Evolutionary conservation across 2,797 vertebrate genomes (phyloP), one percentile per base, ranked within the genome.

Genomic region (Limosa lapponica): DNA sequence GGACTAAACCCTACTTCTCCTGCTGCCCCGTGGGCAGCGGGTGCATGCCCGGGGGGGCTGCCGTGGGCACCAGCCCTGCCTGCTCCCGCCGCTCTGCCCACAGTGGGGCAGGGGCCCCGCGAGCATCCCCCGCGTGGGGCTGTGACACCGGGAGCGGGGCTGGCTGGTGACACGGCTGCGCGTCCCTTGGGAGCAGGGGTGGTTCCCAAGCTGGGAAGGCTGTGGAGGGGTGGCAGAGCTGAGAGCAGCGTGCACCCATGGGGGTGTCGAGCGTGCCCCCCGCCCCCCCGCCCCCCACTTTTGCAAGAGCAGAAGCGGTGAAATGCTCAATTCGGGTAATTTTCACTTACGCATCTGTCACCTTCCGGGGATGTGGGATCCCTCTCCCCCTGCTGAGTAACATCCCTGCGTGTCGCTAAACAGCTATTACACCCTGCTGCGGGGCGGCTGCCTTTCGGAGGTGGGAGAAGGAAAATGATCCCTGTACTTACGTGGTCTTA

Each of bases 381-480:
- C 83, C 82, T 72, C 87, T 90, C 67, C 43, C 13, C 27, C 51
- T 89, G 87, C 90, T 89, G 85, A 87, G 81, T 90, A 93, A 89
- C 78, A 37, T 57, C 70, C n/a, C 69, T 66, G 77, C 9, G 1
- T 85, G 72, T 93, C 15, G 49, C 82, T 95, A 65, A 91, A 93
- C 89, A 95, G 81, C 91, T 54, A 62, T 72, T 91, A 48, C 89
- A 89, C 65, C 67, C 80, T 54, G 65, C 78, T 89, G 69, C 10
- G 20, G 83, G 80, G 96, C 1, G 90, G 89, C 90, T 91, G 94
- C 13, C 2, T 86, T 90, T 87, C 11, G 15, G 67, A 82, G 78
- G 80, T 87, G 95, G 96, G 91, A 96, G 93, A 90, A 79, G 81
- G 81, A 86, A 96, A 96, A 85, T 61, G 82, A 95, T 95, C 91